Percentiles rank a stretch among this genome's conserved stretches.
Evolutionary conservation across 2,113 vertebrate genomes (phyloP).

Genomic region (Myotis davidii): DNA sequence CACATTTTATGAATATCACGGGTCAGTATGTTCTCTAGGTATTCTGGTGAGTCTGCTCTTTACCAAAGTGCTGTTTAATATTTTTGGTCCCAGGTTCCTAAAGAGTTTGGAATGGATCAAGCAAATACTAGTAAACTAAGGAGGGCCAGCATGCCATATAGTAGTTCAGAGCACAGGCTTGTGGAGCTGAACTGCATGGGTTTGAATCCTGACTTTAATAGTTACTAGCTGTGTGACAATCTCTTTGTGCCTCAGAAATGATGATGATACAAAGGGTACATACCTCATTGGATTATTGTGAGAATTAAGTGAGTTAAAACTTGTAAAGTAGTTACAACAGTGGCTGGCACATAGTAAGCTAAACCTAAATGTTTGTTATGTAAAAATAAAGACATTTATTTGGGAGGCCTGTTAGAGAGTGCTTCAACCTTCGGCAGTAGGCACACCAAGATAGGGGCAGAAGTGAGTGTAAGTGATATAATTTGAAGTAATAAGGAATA

Average conservation of each 20-base stretch:
- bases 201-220: neutral
- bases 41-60: neutral
- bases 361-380: neutral
- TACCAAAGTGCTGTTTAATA: neutral
- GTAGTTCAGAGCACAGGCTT: neutral
- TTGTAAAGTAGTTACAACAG: neutral
- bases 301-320: neutral
- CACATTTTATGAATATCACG: neutral
- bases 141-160: neutral
- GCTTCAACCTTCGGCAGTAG: neutral
- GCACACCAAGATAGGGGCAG: neutral
- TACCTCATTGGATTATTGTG: neutral
- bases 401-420: neutral
- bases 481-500: slow-evolving; percentile 19
- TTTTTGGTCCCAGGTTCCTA: neutral
- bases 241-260: neutral
- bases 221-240: neutral
- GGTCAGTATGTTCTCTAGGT: neutral
- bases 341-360: neutral
- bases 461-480: neutral
- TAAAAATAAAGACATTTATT: slow-evolving; percentile 1
- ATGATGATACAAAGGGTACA: neutral
- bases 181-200: neutral
- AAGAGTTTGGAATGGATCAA: neutral
- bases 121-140: neutral